Evolutionary conservation across 2,797 vertebrate species (phyloP).

Genomic region (Philypnodon macrostomus): DNA sequence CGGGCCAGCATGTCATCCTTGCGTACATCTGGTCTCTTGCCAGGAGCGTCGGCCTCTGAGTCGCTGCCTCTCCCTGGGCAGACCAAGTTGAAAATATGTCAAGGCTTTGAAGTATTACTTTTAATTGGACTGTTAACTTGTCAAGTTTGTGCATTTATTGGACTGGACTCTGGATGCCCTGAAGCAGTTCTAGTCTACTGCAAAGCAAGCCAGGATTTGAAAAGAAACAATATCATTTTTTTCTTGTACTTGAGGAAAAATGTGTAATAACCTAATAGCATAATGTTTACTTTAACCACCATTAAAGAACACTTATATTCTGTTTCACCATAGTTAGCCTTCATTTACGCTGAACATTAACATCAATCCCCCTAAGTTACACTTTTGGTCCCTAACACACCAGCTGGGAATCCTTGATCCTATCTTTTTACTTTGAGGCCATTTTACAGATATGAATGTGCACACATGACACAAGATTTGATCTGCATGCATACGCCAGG

Average conservation of each 20-base stretch:
- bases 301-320: no score
- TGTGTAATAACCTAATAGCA: no score
- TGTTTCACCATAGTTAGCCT: no score
- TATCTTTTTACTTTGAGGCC: no score
- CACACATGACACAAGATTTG: no score
- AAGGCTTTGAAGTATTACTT: slow-evolving; percentile 1
- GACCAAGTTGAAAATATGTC: slow-evolving; percentile 12
- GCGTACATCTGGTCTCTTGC: slow-evolving; percentile 90
- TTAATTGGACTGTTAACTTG: slow-evolving; percentile 9
- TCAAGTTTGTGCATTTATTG: slow-evolving; percentile 3
- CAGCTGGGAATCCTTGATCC: no score
- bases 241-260: background rate
- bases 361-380: no score
- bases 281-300: no score
- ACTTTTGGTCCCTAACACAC: no score
- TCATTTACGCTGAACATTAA: no score
- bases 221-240: background rate
- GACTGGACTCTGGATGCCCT: background rate
- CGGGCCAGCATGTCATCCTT: slow-evolving; percentile 97
- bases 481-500: no score
- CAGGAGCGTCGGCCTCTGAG: slow-evolving; percentile 84
- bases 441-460: no score
- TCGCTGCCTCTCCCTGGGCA: slow-evolving; percentile 89
- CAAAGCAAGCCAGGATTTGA: background rate
- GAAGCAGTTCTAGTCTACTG: background rate